Evolutionary conservation across 1,140 invertebrate genomes (phyloP).

Genomic region (Pseudomyrmex concolor): DNA sequence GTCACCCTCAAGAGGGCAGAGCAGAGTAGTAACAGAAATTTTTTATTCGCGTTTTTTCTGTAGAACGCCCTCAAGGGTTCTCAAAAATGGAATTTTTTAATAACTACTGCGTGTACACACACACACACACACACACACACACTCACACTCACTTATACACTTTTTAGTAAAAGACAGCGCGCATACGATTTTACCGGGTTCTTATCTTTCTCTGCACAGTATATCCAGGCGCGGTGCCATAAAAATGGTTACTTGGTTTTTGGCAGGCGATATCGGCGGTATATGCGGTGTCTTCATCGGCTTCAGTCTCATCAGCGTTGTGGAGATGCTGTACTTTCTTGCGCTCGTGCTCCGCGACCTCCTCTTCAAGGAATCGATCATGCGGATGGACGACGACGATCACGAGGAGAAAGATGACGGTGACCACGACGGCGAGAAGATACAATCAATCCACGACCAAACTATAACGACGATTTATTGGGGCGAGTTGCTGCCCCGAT

Average conservation of each 20-base stretch:
- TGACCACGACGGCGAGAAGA: not conserved
- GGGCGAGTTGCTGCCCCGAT: constrained; percentile 66
- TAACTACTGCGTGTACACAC: constrained; percentile 8
- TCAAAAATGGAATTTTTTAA: constrained; percentile 56
- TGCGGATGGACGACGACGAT: not conserved
- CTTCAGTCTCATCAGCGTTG: constrained; percentile 86
- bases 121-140: no score
- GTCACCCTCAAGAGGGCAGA: not conserved
- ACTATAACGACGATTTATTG: constrained; percentile 68
- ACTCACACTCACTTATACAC: not conserved
- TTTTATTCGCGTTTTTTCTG: not conserved
- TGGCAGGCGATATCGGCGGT: constrained; percentile 87
- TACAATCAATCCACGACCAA: not conserved
- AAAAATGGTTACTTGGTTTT: constrained; percentile 34
- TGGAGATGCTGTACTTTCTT: constrained; percentile 87
- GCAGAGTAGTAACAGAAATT: constrained; percentile 18
- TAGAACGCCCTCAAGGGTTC: constrained; percentile 6
- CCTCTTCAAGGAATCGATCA: not conserved
- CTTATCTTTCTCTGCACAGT: constrained; percentile 12
- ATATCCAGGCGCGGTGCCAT: not conserved
- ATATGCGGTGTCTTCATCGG: constrained; percentile 87
- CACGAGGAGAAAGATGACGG: not conserved
- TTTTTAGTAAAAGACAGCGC: constrained; percentile 37
- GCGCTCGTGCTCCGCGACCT: constrained; percentile 70
- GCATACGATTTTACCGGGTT: constrained; percentile 6